Base-by-base conservation (phyloP, 2,888 invertebrate genomes). In the Anorthoa munda region DNA sequence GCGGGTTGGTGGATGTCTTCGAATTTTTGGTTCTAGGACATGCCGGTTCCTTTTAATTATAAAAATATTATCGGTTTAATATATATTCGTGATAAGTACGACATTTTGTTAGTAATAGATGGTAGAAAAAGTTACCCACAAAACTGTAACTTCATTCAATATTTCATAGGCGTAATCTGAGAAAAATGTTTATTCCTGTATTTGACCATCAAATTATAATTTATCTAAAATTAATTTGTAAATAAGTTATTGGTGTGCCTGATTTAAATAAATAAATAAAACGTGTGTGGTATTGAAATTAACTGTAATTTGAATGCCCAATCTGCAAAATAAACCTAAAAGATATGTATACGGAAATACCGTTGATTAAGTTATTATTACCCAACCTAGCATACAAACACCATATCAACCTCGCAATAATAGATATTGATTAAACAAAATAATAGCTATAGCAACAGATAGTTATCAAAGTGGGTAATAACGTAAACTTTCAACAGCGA, bases 401-500 rank as follows among this genome's bases (percentile, higher is more conserved):
- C 46, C 72, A 39, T 72, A 63, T 51, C 55, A 72, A 69, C 63
- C 31, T 63, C 13, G 31, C 45, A 46, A 63, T 66, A 75, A 56
- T 65, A 46, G 39, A 70, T 64, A 64, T 70, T 61, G 56, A 83
- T 72, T 76, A 66, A 77, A 65, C 71, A 53, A 70, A 80, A 77
- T 74, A 74, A 82, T 72, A 80, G 69, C 58, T 66, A 75, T 72
- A 72, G 55, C 39, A 53, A 64, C 55, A 75, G 58, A 68, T 76
- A 67, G 64, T 60, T 64, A 75, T 79, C 72, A 79, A 68, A 80
- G 53, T 66, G 5, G 53, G 75, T 66, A 83, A 78, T 82, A 70
- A 69, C 46, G 59, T 73, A 74, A 76, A 77, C 74, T 81, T 83
- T 81, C 70, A 76, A 77, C 70, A 71, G 70, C 80, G 75, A 81